These are phyloP conservation scores for Stichopus chloronotus DNA, from an alignment of 35 echinoderm and acorn worm genomes.

Conservation along the genomic window DNA sequence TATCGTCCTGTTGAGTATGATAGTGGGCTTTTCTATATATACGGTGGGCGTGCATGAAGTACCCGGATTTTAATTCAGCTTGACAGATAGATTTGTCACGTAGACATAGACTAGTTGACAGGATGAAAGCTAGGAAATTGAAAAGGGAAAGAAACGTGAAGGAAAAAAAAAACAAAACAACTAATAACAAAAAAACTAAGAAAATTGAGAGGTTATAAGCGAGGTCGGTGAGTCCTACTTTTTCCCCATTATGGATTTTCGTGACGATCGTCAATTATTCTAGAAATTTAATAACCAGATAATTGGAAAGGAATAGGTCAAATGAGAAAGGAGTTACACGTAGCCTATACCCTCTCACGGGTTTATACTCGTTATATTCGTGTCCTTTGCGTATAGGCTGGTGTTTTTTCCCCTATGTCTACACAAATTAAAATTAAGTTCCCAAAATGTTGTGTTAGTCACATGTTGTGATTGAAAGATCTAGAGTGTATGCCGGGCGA, in stretches of 20 bases:
- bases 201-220: slow-evolving; percentile 1
- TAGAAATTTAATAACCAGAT: not conserved
- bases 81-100: slow-evolving; percentile 8
- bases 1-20: not conserved
- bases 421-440: too few relatives aligned
- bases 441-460: too few relatives aligned
- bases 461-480: too few relatives aligned
- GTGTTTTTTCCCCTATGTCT: too few relatives aligned
- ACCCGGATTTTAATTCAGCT: not conserved
- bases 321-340: too few relatives aligned
- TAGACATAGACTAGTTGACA: not conserved
- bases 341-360: too few relatives aligned
- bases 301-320: too few relatives aligned
- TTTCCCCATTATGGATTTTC: not conserved
- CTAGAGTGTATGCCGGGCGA: too few relatives aligned
- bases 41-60: not conserved
- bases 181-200: not conserved
- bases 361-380: too few relatives aligned
- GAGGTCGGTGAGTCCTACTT: not conserved
- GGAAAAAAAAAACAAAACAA: too few relatives aligned
- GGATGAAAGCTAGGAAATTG: not conserved
- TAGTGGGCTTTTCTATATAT: not conserved
- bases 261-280: not conserved
- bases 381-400: too few relatives aligned
- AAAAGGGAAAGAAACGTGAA: too few relatives aligned